These are phyloP conservation scores for Sander lucioperca DNA, from an alignment of 2,113 vertebrate genomes.

Conservation along the genomic window DNA sequence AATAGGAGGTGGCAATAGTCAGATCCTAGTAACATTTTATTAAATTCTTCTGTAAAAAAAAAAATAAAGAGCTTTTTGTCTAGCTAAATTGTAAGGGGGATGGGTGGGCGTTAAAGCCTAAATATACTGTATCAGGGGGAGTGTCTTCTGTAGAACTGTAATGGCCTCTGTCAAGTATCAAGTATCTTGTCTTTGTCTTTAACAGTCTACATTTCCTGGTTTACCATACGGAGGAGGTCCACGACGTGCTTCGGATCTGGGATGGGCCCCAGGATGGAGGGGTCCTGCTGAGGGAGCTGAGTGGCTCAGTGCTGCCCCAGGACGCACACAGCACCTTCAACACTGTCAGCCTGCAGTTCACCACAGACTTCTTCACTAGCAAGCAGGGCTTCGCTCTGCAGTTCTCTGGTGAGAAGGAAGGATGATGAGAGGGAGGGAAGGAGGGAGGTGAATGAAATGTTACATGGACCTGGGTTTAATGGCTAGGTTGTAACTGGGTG, in stretches of 20 bases:
- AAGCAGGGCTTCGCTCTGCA: constrained; percentile 97
- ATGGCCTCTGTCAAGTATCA: constrained; percentile 27
- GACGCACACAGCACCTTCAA: constrained; percentile 97
- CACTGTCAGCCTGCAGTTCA: constrained; percentile 94
- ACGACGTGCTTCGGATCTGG: constrained; percentile 96
- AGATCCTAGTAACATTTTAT: no score
- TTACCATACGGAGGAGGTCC: constrained; percentile 97
- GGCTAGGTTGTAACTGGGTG: not conserved
- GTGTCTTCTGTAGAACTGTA: not conserved
- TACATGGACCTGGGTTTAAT: not conserved
- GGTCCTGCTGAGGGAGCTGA: constrained; percentile 92
- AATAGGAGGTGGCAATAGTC: not conserved
- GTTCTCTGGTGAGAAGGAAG: constrained; percentile 88
- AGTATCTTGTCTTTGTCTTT: constrained; percentile 1
- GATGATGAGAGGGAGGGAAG: not conserved
- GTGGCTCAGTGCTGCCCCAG: constrained; percentile 87
- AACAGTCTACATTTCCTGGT: constrained; percentile 96
- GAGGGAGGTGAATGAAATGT: constrained; percentile 8
- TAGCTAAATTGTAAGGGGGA: not conserved
- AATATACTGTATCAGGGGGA: not conserved
- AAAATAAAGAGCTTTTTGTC: not conserved
- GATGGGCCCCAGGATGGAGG: constrained; percentile 95
- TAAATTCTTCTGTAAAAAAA: not conserved
- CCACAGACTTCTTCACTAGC: constrained; percentile 99
- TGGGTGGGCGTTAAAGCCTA: not conserved